Evolutionary conservation across 37 sponge, comb jelly and placozoan genomes (phyloP).

Genomic region (Tethya wilhelma): DNA sequence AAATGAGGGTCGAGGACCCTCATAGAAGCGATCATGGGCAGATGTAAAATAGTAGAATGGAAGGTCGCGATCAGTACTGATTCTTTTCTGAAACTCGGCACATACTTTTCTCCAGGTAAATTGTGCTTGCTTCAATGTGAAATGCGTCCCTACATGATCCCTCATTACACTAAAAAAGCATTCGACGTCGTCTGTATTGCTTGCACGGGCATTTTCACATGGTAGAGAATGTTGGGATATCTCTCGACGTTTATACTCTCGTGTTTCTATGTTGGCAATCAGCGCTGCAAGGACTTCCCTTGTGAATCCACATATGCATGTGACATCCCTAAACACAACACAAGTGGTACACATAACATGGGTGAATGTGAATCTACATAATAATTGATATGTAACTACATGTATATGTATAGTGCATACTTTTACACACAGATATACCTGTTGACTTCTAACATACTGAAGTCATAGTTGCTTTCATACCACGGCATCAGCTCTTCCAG

Average conservation of each 20-base stretch:
- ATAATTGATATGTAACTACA: neutral
- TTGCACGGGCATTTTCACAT: conserved; percentile 28
- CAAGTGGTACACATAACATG: neutral
- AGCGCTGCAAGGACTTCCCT: conserved; percentile 18
- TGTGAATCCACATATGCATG: conserved; percentile 13
- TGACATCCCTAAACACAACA: conserved; percentile 2
- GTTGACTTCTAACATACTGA: conserved; percentile 26
- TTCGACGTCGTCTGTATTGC: conserved; percentile 53
- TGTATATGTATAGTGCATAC: neutral
- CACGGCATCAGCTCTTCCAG: conserved; percentile 49
- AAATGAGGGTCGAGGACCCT: neutral
- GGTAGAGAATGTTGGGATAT: neutral
- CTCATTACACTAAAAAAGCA: conserved; percentile 36
- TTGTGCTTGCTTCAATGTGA: conserved; percentile 9
- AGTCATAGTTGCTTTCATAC: conserved; percentile 13
- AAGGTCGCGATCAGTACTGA: conserved; percentile 2
- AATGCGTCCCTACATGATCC: conserved; percentile 22
- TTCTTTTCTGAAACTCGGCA: conserved; percentile 7
- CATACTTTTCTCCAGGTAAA: conserved; percentile 18
- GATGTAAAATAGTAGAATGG: conserved; percentile 17
- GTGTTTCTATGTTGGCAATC: conserved; percentile 21
- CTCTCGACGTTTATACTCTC: neutral
- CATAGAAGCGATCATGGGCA: conserved; percentile 21
- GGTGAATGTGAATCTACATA: neutral
- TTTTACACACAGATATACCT: conserved; percentile 14